Conservation (phyloP, 1,140 invertebrate species). For the Drosophila nigromelanica region DNA sequence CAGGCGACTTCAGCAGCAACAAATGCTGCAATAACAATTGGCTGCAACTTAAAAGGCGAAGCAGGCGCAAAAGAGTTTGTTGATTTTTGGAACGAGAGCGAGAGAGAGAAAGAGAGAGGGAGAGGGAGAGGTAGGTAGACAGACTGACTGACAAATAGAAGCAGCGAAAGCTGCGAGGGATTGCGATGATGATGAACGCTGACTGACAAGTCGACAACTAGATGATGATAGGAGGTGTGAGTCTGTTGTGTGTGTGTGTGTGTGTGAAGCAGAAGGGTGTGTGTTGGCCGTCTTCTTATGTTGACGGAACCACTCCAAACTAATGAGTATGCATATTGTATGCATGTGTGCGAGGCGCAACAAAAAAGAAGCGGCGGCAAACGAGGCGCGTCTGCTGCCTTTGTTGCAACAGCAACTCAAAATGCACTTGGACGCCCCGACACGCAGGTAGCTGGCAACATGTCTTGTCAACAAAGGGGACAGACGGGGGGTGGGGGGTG, state of each 20-base stretch:
- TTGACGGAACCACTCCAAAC: constrained; percentile 82
- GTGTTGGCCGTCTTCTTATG: constrained; percentile 50
- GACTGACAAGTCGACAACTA: constrained; percentile 41
- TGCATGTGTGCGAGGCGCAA: constrained; percentile 51
- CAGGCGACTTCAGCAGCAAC: constrained; percentile 6
- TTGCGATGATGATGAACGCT: constrained; percentile 29
- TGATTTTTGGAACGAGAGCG: constrained; percentile 42
- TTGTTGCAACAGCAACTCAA: constrained; percentile 59
- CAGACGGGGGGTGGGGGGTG: too few relatives aligned
- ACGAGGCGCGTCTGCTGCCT: constrained; percentile 18
- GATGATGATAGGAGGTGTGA: constrained; percentile 5
- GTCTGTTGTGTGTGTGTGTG: background rate
- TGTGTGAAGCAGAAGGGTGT: background rate
- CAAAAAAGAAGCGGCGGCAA: constrained; percentile 6
- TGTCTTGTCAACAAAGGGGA: constrained; percentile 25
- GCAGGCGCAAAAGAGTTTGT: constrained; percentile 28
- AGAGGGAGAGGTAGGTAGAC: background rate
- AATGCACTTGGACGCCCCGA: constrained; percentile 63
- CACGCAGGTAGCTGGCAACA: constrained; percentile 28
- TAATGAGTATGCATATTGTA: constrained; percentile 82
- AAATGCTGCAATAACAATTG: constrained; percentile 74
- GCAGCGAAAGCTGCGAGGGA: constrained; percentile 5
- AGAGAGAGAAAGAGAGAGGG: constrained; percentile 5
- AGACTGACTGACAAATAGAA: constrained; percentile 60
- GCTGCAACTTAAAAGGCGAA: constrained; percentile 71